Conservation (phyloP, 2,113 vertebrate species). For the Chlorodrepanis virens region DNA sequence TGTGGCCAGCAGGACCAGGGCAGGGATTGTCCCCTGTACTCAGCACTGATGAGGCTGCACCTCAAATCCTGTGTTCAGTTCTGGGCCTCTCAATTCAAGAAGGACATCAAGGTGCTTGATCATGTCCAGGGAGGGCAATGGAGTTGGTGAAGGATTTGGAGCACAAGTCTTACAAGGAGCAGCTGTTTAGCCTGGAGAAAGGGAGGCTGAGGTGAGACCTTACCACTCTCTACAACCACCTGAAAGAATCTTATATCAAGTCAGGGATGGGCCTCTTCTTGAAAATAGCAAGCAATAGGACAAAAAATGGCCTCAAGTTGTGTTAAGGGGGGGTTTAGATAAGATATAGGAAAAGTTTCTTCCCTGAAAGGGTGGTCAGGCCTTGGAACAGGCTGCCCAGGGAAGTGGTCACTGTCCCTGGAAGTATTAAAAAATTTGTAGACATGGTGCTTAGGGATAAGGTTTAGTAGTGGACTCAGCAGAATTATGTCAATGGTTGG, state of each 20-base stretch:
- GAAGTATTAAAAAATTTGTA: not conserved
- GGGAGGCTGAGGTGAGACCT: not conserved
- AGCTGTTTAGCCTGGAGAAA: not conserved
- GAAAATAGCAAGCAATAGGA: not conserved
- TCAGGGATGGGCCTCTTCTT: not conserved
- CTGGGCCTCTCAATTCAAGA: not conserved
- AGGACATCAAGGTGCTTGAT: not conserved
- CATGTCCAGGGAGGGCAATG: not conserved
- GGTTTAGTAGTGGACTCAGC: not conserved
- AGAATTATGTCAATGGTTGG: not conserved
- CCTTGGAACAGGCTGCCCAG: not conserved
- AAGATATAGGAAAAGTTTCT: not conserved
- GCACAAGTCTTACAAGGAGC: not conserved
- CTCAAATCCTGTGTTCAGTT: not conserved
- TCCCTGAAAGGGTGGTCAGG: not conserved
- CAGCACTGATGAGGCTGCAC: rapidly evolving
- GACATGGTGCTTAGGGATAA: not conserved
- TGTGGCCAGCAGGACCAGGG: not conserved
- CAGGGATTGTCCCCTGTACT: not conserved
- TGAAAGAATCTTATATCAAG: not conserved
- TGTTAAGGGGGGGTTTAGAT: rapidly evolving
- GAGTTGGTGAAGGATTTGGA: not conserved
- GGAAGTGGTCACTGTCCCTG: not conserved
- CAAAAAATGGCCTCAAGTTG: not conserved
- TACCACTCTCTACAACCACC: not conserved